Percentiles rank a stretch among this genome's conserved stretches.
Evolutionary conservation across 2,888 invertebrate species (phyloP).

Genomic region (Drosophila affinis): DNA sequence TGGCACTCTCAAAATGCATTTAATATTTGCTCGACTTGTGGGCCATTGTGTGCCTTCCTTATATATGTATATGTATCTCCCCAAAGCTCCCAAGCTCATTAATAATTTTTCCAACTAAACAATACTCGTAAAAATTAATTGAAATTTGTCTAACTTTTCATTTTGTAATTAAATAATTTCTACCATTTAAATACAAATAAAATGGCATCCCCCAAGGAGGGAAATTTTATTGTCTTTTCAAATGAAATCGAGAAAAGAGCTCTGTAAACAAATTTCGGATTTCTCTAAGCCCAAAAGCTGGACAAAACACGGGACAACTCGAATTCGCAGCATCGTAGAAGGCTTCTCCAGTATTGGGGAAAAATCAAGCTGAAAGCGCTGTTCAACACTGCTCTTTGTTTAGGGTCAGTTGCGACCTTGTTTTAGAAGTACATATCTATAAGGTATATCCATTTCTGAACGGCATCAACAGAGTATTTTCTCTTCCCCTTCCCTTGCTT

Average conservation of each 20-base stretch:
- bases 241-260: background rate
- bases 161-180: constrained; percentile 9
- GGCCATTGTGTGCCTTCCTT: background rate
- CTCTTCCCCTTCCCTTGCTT: no score
- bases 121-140: constrained; percentile 8
- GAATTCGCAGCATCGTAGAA: background rate
- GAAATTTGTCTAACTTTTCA: constrained; percentile 6
- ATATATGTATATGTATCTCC: background rate
- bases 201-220: no score
- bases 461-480: no score
- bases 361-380: background rate
- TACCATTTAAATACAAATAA: background rate
- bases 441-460: no score
- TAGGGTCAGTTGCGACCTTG: no score
- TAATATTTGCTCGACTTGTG: constrained; percentile 53
- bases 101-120: constrained; percentile 16
- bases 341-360: background rate
- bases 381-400: no score
- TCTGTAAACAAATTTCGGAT: background rate
- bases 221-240: background rate
- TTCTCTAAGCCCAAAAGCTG: background rate
- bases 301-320: no score
- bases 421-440: no score
- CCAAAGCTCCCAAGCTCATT: constrained; percentile 31
- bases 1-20: constrained; percentile 62